Conservation (phyloP, 2,888 invertebrate species). For the Achlya flavicornis region DNA sequence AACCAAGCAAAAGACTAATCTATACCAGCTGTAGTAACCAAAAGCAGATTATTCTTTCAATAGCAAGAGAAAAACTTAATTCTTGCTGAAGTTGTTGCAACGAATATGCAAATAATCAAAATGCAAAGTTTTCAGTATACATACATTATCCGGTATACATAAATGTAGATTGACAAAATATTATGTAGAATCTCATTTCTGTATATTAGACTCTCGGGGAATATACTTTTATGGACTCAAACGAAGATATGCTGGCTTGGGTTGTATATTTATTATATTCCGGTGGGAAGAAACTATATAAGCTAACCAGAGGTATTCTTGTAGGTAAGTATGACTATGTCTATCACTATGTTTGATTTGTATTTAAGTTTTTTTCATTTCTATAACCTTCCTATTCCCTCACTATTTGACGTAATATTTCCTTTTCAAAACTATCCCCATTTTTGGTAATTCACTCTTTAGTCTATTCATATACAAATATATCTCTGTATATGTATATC, state of each 20-base stretch:
- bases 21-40: no score
- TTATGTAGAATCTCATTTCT: background rate
- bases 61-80: background rate
- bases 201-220: background rate
- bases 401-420: no score
- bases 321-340: background rate
- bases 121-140: background rate
- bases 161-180: background rate
- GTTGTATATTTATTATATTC: background rate
- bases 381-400: no score
- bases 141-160: background rate
- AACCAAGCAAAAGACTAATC: no score
- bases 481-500: no score
- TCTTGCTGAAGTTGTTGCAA: background rate
- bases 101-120: background rate
- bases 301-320: background rate
- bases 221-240: conserved; percentile 1
- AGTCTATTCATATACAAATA: no score
- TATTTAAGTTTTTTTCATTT: no score
- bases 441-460: no score
- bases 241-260: background rate
- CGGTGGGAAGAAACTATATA: background rate
- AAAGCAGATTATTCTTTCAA: no score
- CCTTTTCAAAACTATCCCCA: no score
- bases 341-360: background rate